These are phyloP conservation scores for Babylonia areolata DNA, from an alignment of 1,140 invertebrate species.

Conservation along the genomic window DNA sequence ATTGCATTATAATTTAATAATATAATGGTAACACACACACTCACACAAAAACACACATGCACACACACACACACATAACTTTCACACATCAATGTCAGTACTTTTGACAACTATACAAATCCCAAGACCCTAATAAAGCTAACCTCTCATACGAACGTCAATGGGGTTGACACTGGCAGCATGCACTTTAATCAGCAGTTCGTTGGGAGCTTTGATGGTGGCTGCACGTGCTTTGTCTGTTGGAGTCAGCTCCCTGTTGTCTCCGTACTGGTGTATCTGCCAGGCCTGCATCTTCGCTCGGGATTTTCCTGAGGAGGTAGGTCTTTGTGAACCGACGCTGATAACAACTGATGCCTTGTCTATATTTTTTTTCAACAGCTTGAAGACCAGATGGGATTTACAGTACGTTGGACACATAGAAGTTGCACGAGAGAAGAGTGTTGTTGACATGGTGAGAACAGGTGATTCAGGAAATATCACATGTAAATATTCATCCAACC, in stretches of 20 bases:
- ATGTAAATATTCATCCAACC: too few relatives aligned
- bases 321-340: neutral
- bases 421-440: neutral
- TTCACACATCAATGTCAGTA: too few relatives aligned
- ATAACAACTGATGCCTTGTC: neutral
- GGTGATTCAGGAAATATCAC: neutral
- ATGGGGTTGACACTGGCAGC: conserved; percentile 94
- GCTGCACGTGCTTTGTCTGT: conserved; percentile 77
- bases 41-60: conserved; percentile 12
- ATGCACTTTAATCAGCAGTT: conserved; percentile 87
- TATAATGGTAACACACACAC: conserved; percentile 12
- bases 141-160: conserved; percentile 90
- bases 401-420: neutral
- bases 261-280: conserved; percentile 71
- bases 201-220: conserved; percentile 82
- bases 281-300: conserved; percentile 64
- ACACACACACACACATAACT: conserved; percentile 22
- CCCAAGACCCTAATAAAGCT: too few relatives aligned
- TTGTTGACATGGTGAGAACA: neutral
- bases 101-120: neutral
- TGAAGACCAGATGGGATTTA: neutral
- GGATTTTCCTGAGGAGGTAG: conserved; percentile 6
- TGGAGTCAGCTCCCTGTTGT: conserved; percentile 62
- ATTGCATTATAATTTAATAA: too few relatives aligned
- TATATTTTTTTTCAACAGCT: neutral